Conservation (phyloP, 2,888 invertebrate species). For the Prosapia bicincta region DNA sequence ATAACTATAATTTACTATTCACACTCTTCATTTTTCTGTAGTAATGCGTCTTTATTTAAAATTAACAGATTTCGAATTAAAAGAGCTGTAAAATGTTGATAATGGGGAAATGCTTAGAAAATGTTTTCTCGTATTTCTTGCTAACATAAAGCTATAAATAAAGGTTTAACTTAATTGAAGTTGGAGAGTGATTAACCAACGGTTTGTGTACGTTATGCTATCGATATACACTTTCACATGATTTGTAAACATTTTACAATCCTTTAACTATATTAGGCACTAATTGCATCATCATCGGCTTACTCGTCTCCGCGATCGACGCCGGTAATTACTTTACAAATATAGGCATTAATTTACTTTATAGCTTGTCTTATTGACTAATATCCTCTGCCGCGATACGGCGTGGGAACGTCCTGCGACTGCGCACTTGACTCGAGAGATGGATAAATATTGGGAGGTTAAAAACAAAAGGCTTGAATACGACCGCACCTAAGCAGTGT, state of each 20-base stretch:
- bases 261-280: neutral
- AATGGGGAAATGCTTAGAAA: too few relatives aligned
- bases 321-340: neutral
- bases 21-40: too few relatives aligned
- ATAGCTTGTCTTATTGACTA: neutral
- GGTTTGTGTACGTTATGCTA: neutral
- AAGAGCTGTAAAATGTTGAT: too few relatives aligned
- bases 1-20: too few relatives aligned
- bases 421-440: neutral
- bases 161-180: too few relatives aligned
- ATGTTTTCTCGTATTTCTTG: too few relatives aligned
- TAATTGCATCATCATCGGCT: neutral
- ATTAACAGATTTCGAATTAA: too few relatives aligned
- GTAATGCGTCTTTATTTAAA: too few relatives aligned
- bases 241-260: neutral
- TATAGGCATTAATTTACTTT: neutral
- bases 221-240: too few relatives aligned
- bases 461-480: neutral
- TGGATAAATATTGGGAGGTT: neutral
- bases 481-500: neutral
- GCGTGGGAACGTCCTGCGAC: neutral
- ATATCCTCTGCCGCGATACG: neutral
- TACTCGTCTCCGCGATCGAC: neutral
- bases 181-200: neutral
- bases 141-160: too few relatives aligned